Evolutionary conservation across 2,797 vertebrate species (phyloP), one percentile per base, ranked within the genome.

Genomic region (Mus spretus): DNA sequence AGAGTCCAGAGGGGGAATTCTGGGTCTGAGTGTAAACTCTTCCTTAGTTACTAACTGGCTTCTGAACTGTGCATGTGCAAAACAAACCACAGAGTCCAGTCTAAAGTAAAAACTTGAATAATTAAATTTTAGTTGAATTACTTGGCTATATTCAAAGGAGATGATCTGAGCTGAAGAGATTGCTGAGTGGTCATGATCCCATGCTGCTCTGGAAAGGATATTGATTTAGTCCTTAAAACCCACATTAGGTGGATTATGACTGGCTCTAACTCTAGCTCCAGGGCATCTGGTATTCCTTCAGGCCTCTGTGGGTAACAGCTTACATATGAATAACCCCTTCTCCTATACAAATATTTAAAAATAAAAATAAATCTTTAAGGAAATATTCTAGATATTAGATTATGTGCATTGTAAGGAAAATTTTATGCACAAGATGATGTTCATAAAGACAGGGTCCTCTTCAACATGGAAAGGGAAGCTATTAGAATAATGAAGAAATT

Each of bases 401-500:
- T 14, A 63, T 72, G 28, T 3, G 24, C 40, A 50, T 95, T 20
- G 82, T 37, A 96, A 61, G 53, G 72, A 19, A 83, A 34, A 34
- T 91, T 91, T 24, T 78, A 74, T 82, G 72, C 50, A 55, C 86
- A 31, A 89, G 67, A 94, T 40, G 22, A n/a, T 93, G 4, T 84
- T 90, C 7, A 47, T 72, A 80, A 80, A 88, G 65, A 77, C 22
- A 78, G 20, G 55, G 61, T 10, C 11, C 34, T 65, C 4, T 61
- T 3, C 20, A 88, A 3, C 74, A 1, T 3, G 74, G 40, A 93
- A 93, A 90, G n/a, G 47, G 22, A 84, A 92, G 9, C 19, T 80
- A 81, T 65, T 81, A 81, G 78, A 92, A 70, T 57, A 87, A 80
- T 65, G 53, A 95, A 59, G 57, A 92, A 90, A 96, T 88, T 77